phyloP scores from a whole-genome alignment of 1,140 invertebrate genomes.

The Camponotus vicinus region DNA sequence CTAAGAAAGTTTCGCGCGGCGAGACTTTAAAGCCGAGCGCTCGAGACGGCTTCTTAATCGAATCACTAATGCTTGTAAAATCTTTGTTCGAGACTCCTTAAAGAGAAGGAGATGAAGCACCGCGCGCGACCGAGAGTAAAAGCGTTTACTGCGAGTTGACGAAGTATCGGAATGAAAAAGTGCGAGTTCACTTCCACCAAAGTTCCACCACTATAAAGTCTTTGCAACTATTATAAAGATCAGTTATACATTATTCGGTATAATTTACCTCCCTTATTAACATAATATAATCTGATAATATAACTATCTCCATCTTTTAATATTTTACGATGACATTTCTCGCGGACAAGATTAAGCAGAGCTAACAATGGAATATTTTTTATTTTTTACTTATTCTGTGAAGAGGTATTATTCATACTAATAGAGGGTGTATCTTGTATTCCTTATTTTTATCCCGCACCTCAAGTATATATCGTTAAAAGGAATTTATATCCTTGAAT shows the following conservation, averaged over 20 bases:
- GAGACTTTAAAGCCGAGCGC: conserved; percentile 76
- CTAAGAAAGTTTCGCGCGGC: conserved; percentile 72
- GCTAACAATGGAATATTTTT: too few relatives aligned
- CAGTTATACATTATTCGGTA: background rate
- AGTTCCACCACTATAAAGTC: background rate
- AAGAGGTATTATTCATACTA: background rate
- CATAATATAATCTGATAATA: background rate
- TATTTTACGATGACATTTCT: background rate
- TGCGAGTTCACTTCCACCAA: background rate
- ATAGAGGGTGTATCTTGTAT: background rate
- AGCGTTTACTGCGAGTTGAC: conserved; percentile 43
- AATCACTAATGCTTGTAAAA: conserved; percentile 78
- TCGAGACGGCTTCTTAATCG: conserved; percentile 74
- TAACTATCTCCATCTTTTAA: background rate
- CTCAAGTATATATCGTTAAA: background rate
- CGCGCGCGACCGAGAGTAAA: conserved; percentile 47
- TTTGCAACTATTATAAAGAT: background rate
- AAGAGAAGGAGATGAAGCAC: conserved; percentile 68
- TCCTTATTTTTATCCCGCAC: background rate
- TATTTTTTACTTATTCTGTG: background rate
- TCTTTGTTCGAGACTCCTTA: conserved; percentile 73
- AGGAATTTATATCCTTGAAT: background rate
- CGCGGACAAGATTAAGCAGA: background rate
- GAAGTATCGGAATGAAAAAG: conserved; percentile 45
- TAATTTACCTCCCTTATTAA: conserved; percentile 1